Evolutionary conservation across 2,888 invertebrate species (phyloP).

Genomic region (Aplocera efformata): DNA sequence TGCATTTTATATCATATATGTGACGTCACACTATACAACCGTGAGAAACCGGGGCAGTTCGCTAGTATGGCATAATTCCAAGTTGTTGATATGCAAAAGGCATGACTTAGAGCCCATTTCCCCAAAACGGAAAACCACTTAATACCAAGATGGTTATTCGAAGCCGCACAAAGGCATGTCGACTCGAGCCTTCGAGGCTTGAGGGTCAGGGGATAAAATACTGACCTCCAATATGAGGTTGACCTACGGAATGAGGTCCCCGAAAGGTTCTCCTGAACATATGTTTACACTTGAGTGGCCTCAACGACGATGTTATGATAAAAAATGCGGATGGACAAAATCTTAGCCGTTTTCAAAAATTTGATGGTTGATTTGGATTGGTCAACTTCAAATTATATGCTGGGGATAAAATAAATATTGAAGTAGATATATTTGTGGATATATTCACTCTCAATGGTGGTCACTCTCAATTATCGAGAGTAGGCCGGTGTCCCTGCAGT

Average conservation of each 20-base stretch:
- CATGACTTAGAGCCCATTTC: conserved; percentile 10
- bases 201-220: conserved; percentile 23
- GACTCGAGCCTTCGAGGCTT: not conserved
- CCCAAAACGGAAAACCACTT: conserved; percentile 19
- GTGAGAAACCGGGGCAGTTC: no score
- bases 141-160: conserved; percentile 21
- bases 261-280: conserved; percentile 15
- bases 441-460: no score
- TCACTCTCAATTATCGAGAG: no score
- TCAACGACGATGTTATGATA: conserved; percentile 24
- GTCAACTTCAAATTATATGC: no score
- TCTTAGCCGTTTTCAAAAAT: not conserved
- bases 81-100: not conserved
- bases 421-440: no score
- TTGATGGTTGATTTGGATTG: no score
- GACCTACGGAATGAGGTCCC: conserved; percentile 16
- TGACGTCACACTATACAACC: no score
- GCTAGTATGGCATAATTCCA: no score
- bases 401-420: no score
- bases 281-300: conserved; percentile 19
- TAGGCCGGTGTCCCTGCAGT: no score
- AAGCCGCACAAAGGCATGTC: conserved; percentile 14
- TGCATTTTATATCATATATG: no score
- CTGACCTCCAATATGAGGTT: conserved; percentile 17
- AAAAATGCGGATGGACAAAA: conserved; percentile 20